Conservation (phyloP, 2,113 vertebrate genomes). For the Spea multiplicata region DNA sequence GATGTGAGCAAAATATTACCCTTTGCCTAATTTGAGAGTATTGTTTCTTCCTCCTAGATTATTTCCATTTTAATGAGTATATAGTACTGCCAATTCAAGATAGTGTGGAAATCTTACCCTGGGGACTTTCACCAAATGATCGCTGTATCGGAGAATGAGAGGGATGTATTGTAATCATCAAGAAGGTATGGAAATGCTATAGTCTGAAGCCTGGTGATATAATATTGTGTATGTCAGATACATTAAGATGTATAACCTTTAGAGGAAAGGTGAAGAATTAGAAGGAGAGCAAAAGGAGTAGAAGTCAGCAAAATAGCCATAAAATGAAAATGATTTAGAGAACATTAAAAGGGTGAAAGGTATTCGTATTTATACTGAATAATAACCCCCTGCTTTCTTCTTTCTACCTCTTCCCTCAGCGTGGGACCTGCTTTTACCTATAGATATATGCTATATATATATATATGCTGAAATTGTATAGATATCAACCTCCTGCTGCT, state of each 20-base stretch:
- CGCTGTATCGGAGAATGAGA: background rate
- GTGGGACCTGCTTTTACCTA: constrained; percentile 10
- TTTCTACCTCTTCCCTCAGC: background rate
- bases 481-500: constrained; percentile 42
- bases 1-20: too few species aligned
- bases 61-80: too few species aligned
- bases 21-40: too few species aligned
- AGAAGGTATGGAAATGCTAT: background rate
- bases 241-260: constrained; percentile 37
- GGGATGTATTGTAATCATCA: constrained; percentile 4
- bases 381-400: background rate
- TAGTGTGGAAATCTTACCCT: background rate
- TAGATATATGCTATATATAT: constrained; percentile 19
- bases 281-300: background rate
- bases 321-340: constrained; percentile 5
- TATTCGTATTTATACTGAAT: constrained; percentile 16
- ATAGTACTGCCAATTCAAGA: too few species aligned
- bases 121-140: background rate
- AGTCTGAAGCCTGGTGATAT: constrained; percentile 8
- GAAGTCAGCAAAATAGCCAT: background rate
- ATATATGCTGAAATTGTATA: constrained; percentile 10
- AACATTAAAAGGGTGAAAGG: constrained; percentile 19
- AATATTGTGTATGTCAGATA: constrained; percentile 38
- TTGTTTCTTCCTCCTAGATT: too few species aligned
- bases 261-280: constrained; percentile 6